These are phyloP conservation scores for Tethya wilhelma DNA, from an alignment of 37 sponge, comb jelly and placozoan genomes.

Conservation along the genomic window DNA sequence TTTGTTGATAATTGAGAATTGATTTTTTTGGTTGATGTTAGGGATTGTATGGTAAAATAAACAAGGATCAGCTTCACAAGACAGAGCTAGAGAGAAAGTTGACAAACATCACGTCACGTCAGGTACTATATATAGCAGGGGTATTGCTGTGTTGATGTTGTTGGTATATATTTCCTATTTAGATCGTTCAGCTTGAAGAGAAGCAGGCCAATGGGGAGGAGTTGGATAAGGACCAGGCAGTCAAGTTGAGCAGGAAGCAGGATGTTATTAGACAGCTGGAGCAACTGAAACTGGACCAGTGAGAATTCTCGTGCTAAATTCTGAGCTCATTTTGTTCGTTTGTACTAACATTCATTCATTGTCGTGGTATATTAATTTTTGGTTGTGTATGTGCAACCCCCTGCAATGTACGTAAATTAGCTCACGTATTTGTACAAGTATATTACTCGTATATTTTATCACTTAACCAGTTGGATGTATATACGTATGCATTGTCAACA, in stretches of 20 bases:
- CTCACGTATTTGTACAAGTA: no score
- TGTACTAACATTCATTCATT: not conserved
- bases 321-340: not conserved
- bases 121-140: not conserved
- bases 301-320: no score
- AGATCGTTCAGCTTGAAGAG: constrained; percentile 34
- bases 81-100: no score
- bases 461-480: no score
- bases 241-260: constrained; percentile 1
- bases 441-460: no score
- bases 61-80: no score
- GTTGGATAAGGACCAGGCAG: constrained; percentile 22
- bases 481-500: no score
- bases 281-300: no score
- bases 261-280: constrained; percentile 22
- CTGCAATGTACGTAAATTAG: no score
- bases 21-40: not conserved
- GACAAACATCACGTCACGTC: no score
- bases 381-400: no score
- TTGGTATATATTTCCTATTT: not conserved
- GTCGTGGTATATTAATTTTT: not conserved
- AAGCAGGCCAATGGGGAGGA: constrained; percentile 1
- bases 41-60: no score
- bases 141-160: not conserved
- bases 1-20: not conserved